Evolutionary conservation across 2,113 vertebrate species (phyloP), one percentile per base, ranked within the genome.

Genomic region (Dipodomys merriami): DNA sequence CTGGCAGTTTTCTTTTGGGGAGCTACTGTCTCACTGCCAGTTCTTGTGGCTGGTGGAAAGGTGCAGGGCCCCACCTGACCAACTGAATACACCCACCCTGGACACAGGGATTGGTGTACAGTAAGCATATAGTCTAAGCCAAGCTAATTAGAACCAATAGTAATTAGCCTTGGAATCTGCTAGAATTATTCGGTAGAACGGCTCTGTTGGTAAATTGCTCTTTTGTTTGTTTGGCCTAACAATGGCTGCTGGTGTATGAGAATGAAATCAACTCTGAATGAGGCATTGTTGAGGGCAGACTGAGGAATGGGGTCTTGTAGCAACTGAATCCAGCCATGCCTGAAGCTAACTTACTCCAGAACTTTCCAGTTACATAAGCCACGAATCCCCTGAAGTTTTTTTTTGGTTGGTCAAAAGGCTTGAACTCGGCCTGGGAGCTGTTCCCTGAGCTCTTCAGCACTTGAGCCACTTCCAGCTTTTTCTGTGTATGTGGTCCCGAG

Each of bases 131-230:
- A 88, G 71, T 30, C 35, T 39, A 0, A 1, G 20, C 33, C 65
- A n/a, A 2, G 19, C 71, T 76, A 78, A 35, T 69, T 20, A 64
- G 46, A 86, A 78, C 11, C 84, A 72, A 46, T 2, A 80, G 78
- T 57, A 53, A 25, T 22, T 35, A 6, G 69, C 46, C 9, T 11
- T 6, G 33, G 62, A 29, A 23, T 19, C 67, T 22, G 33, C 68
- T 2, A 6, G 25, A 29, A 27, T n/a, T 1, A 22, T 0, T 29
- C 5, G 12, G 39, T 6, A 44, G 62, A 62, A 33, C 1, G 23
- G 30, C 57, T 78, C 39, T 39, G 39, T 39, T 39, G 5, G 39
- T 39, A 39, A 39, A 27, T 46, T 33, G 73, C 60, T 69, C 57
- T 77, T 20, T 7, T 30, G 60, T 60, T 30, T 87, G 16, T n/a